A percentile compares a stretch with the other conserved stretches of the same genome.
Evolutionary conservation across 92 coral and sea anemone genomes (phyloP).

Genomic region (Paragorgia papillata): DNA sequence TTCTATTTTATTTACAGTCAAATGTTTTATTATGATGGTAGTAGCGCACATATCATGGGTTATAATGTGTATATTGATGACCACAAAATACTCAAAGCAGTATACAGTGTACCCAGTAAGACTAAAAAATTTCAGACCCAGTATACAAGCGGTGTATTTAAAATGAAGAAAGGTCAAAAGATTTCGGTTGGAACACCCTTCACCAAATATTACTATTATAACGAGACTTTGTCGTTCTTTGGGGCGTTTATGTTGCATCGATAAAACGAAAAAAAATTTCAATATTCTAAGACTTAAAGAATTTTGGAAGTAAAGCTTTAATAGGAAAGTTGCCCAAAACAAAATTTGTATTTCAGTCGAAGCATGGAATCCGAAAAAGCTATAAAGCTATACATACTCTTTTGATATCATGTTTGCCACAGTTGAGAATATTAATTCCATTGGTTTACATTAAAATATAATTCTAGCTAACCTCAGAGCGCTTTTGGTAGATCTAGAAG

Average conservation of each 20-base stretch:
- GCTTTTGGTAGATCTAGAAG: too few species aligned
- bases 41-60: conserved; percentile 56
- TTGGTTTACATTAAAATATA: too few species aligned
- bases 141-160: conserved; percentile 70
- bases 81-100: conserved; percentile 70
- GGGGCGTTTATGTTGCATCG: conserved; percentile 71
- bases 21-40: conserved; percentile 87
- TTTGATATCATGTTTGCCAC: too few species aligned
- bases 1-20: conserved; percentile 90
- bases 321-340: too few species aligned
- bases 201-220: conserved; percentile 43
- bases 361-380: too few species aligned
- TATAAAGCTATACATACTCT: too few species aligned
- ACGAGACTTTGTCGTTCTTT: conserved; percentile 60
- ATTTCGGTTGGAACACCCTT: conserved; percentile 57
- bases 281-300: too few species aligned
- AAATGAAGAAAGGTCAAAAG: conserved; percentile 53
- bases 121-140: conserved; percentile 60
- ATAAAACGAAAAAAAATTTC: too few species aligned
- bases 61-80: conserved; percentile 70
- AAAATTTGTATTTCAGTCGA: too few species aligned
- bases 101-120: conserved; percentile 48
- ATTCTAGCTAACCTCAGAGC: too few species aligned
- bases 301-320: too few species aligned
- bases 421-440: too few species aligned